Evolutionary conservation across 2,797 vertebrate species (phyloP).

Genomic region (Pangasius sanitwongsei): DNA sequence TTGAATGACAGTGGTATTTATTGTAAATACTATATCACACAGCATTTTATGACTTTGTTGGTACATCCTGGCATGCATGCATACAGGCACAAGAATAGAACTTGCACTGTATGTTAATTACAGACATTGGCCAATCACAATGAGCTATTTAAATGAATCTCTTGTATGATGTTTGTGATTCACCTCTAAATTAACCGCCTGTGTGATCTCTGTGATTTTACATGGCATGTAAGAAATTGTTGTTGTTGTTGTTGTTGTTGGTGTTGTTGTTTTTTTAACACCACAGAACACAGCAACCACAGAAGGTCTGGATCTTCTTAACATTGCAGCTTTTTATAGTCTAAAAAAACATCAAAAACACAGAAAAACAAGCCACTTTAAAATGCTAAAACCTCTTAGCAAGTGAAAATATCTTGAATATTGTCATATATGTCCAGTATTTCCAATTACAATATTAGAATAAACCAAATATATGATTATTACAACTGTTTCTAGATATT

Average conservation of each 20-base stretch:
- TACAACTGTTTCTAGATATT: background rate
- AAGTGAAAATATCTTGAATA: background rate
- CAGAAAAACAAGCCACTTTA: background rate
- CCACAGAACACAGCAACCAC: too few species aligned
- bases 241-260: background rate
- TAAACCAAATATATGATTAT: background rate
- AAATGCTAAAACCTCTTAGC: background rate
- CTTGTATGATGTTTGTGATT: background rate
- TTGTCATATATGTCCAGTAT: background rate
- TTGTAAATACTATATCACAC: background rate
- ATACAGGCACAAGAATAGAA: background rate
- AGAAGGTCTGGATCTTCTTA: too few species aligned
- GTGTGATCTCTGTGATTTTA: background rate
- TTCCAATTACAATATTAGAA: background rate
- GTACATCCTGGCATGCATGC: background rate
- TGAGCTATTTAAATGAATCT: background rate
- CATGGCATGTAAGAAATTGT: too few species aligned
- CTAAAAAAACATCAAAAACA: too few species aligned
- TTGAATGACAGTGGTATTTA: background rate
- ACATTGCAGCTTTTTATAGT: too few species aligned
- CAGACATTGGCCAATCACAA: background rate
- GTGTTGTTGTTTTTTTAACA: too few species aligned
- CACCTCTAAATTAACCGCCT: background rate
- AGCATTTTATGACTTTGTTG: background rate
- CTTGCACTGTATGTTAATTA: background rate